Evolutionary conservation across 1,140 invertebrate species (phyloP).

Genomic region (Rhagoletis zephyria): DNA sequence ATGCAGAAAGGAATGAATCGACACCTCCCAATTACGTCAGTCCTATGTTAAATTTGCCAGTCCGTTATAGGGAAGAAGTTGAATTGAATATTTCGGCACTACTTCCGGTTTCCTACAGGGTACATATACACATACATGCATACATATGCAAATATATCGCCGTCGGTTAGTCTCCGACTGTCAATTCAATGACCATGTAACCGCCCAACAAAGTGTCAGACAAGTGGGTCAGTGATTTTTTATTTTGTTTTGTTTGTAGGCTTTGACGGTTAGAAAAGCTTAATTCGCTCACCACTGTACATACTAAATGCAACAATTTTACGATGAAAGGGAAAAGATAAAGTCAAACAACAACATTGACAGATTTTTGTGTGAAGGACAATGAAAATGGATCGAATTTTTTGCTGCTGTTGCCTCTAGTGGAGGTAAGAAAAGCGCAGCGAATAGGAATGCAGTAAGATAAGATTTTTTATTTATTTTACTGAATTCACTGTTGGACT

Average conservation of each 20-base stretch:
- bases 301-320: slow-evolving; percentile 19
- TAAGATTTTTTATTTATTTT: slow-evolving; percentile 15
- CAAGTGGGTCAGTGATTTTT: slow-evolving; percentile 27
- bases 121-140: no score
- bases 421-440: slow-evolving; percentile 6
- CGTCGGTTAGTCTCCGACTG: neutral
- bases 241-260: neutral
- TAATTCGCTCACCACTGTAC: neutral
- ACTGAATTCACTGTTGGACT: slow-evolving; percentile 6
- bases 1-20: no score
- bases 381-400: slow-evolving; percentile 9
- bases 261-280: slow-evolving; percentile 28
- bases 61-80: no score
- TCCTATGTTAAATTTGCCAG: no score
- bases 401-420: neutral
- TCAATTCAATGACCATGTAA: slow-evolving; percentile 45
- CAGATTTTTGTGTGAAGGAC: slow-evolving; percentile 29
- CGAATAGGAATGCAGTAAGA: neutral
- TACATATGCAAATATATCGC: neutral
- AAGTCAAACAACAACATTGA: neutral
- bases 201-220: slow-evolving; percentile 36
- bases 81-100: no score
- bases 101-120: no score
- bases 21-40: no score
- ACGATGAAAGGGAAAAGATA: slow-evolving; percentile 47